Evolutionary conservation across 2,113 vertebrate genomes (phyloP), one percentile per base, ranked within the genome.

Genomic region (Notarius quadriscutis): DNA sequence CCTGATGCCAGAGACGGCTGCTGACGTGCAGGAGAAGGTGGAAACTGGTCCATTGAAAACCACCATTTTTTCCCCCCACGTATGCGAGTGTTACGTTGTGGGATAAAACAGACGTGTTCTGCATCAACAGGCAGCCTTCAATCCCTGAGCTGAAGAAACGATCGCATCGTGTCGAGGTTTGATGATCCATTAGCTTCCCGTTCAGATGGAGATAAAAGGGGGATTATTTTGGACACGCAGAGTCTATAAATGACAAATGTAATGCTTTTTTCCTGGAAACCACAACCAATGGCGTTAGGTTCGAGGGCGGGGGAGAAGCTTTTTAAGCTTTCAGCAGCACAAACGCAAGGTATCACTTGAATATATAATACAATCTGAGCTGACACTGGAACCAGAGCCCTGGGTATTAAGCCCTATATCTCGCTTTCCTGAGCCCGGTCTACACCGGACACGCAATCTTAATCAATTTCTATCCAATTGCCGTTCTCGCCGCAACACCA

Each of bases 211-310:
- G 77, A 91, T 91, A 91, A 92, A 82, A 91, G 88, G 75, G 65
- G 83, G 87, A 89, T 90, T 91, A 91, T 91, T 91, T 83, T 87
- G 77, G 83, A 81, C 58, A 74, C 30, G 82, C 55, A 67, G 80
- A 91, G 80, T 89, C 85, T 88, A 90, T 90, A 91, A 91, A 92
- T 90, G 91, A 91, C 88, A 88, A 85, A 90, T 87, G 83, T 90
- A 89, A 92, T 92, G 90, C 87, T 91, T 92, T 87, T 87, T 91
- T 91, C 90, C 91, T 48, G 89, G 89, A 91, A 90, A 89, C 90
- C 89, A 81, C 86, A 71, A 81, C 89, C 86, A 89, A 82, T 84
- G 87, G 87, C 83, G 71, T 89, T 86, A 77, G 85, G 79, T 75
- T 22, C 14, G 75, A 18, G 30, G 34, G 74, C 51, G 77, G 57